A percentile compares a stretch with the other conserved stretches of the same genome.
Conservation (phyloP, 2,888 invertebrate genomes). For the Anticlea derivata region DNA sequence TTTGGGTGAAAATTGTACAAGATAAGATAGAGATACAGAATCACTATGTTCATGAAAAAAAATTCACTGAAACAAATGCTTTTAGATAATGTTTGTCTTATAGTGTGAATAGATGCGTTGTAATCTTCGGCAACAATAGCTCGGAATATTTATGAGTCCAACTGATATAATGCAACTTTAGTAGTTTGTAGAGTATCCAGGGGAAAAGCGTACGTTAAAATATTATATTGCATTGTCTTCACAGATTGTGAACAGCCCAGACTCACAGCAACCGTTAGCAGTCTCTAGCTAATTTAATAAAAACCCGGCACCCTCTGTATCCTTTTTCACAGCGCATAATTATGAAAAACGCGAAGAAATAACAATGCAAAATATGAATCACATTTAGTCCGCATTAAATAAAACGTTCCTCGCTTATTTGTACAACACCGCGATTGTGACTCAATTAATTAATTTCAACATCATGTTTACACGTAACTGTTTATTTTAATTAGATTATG, state of each 20-base stretch:
- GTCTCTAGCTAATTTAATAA: conserved; percentile 65
- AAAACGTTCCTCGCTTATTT: conserved; percentile 27
- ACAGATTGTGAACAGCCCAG: conserved; percentile 51
- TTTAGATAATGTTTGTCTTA: too few species aligned
- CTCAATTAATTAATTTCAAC: conserved; percentile 29
- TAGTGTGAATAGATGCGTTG: too few species aligned
- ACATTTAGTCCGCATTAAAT: conserved; percentile 29
- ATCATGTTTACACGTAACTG: conserved; percentile 12
- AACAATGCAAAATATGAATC: conserved; percentile 36
- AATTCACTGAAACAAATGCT: neutral
- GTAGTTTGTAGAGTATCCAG: conserved; percentile 5
- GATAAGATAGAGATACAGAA: neutral
- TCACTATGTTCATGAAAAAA: too few species aligned
- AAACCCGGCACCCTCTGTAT: conserved; percentile 44
- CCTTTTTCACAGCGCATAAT: conserved; percentile 39
- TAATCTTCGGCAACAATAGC: too few species aligned
- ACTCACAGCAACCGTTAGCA: conserved; percentile 55
- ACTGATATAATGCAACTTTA: neutral
- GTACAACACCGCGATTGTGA: conserved; percentile 28
- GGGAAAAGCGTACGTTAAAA: neutral
- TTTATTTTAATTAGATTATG: conserved; percentile 24
- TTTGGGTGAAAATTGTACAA: neutral
- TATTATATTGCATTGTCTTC: conserved; percentile 15
- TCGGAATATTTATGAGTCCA: too few species aligned
- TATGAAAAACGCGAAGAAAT: conserved; percentile 33